A percentile compares a stretch with the other conserved stretches of the same genome.
Evolutionary conservation across 2,888 invertebrate species (phyloP).

Genomic region (Metalampra italica): DNA sequence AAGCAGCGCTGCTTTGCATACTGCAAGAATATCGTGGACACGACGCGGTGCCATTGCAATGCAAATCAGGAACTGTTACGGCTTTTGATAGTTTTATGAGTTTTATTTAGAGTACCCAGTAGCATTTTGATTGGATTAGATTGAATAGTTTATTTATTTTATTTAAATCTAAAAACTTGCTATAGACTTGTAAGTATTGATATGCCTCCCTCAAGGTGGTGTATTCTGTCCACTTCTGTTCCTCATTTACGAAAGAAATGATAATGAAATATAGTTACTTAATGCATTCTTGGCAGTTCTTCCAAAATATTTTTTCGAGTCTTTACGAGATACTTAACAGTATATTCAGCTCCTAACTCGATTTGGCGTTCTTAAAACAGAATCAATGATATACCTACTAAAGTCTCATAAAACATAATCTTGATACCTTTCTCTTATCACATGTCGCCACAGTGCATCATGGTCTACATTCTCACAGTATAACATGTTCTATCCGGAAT

Average conservation of each 20-base stretch:
- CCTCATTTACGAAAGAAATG: background rate
- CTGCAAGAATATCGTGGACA: constrained; percentile 9
- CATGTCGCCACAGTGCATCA: background rate
- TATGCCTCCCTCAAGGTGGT: no score
- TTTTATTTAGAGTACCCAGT: background rate
- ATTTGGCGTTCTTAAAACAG: no score
- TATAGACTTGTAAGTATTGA: no score
- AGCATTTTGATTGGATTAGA: background rate
- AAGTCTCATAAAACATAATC: background rate
- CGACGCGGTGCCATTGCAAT: constrained; percentile 15
- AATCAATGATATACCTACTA: background rate
- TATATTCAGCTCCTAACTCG: background rate
- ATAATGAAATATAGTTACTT: no score
- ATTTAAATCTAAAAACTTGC: no score
- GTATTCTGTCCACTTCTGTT: background rate
- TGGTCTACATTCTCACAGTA: constrained; percentile 4
- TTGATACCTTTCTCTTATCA: background rate
- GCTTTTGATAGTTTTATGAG: background rate
- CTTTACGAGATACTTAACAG: background rate
- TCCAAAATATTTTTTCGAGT: no score
- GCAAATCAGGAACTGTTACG: constrained; percentile 14
- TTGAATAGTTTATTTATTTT: background rate
- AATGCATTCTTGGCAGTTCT: no score
- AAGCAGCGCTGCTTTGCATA: constrained; percentile 23
- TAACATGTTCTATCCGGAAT: constrained; percentile 3